Evolutionary conservation across 2,113 vertebrate genomes (phyloP).

Genomic region (Atlantisia rogersi): DNA sequence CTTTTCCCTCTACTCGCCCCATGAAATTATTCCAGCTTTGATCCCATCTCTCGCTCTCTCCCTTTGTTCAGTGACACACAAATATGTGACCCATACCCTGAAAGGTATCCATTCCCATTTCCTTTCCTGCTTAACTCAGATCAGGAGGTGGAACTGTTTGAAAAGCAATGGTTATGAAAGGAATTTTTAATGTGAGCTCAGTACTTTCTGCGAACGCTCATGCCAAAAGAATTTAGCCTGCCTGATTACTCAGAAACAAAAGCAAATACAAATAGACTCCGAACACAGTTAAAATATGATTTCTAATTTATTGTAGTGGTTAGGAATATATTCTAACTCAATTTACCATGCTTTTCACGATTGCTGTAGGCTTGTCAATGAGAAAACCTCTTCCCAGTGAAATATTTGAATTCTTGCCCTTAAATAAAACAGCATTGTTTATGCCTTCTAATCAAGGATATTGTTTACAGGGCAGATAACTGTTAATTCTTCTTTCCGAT

Average conservation of each 20-base stretch:
- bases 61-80: background rate
- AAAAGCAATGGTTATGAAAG: background rate
- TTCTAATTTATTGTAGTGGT: slow-evolving; percentile 28
- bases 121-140: background rate
- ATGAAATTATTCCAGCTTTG: slow-evolving; percentile 18
- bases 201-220: background rate
- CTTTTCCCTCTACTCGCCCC: background rate
- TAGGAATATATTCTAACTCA: slow-evolving; percentile 19
- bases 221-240: background rate
- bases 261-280: background rate
- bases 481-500: slow-evolving; percentile 3
- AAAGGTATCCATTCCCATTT: background rate
- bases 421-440: background rate
- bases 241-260: background rate
- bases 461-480: slow-evolving; percentile 39
- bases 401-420: slow-evolving; percentile 9
- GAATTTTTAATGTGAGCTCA: background rate
- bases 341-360: background rate
- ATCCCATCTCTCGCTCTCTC: background rate
- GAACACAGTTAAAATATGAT: background rate
- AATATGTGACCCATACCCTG: background rate
- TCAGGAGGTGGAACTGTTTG: background rate
- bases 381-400: background rate
- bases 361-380: background rate
- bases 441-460: slow-evolving; percentile 27